Base-by-base conservation (phyloP, 2,113 vertebrate genomes). In the Oophaga pumilio region DNA sequence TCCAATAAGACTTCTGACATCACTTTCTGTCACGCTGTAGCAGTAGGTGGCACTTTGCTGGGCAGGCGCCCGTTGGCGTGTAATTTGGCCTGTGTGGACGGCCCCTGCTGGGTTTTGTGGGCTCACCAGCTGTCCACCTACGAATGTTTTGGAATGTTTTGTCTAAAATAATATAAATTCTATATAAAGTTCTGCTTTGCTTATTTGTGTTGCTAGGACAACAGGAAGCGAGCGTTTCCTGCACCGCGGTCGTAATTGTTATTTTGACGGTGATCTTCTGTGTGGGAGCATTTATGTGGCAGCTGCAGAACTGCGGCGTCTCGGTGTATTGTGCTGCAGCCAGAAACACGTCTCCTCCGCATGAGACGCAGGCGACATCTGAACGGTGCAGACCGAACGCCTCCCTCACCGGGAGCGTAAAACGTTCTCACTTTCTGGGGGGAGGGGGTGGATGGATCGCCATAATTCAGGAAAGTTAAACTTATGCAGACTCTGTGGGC, bases 171-270 rank as follows among this genome's bases (percentile, higher is more conserved):
- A n/a, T 24, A 8, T 8, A 17, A 33, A 33, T 14, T 71, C 12
- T 7, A 33, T 6, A 28, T 43, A 71, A 15, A 33, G 14, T n/a
- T 26, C 64, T 49, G 1, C 28, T 33, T 74, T 84, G 66, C 24
- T 56, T 57, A 57, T 57, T 71, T 73, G 15, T 33, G 82, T 84
- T 84, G 18, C 82, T 71, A 84, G 18, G 82, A 84, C 82, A 33
- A 84, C 82, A 84, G 82, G 66, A 84, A 73, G n/a, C 10, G 12
- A 73, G 64, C 3, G 15, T 33, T 56, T 84, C 82, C 82, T 71
- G 17, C 53, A 11, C 50, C 49, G 9, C 24, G 24, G 49, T 53
- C 3, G 20, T 73, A 84, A 57, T 57, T 73, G 82, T 84, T 73
- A 73, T 74, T 57, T 69, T 28, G 69, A 20, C 62, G 28, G 15